Percentiles rank a stretch among this genome's conserved stretches.
These are phyloP conservation scores for Steatocranus sp. DNA, from an alignment of 2,797 vertebrate genomes.

Conservation along the genomic window DNA sequence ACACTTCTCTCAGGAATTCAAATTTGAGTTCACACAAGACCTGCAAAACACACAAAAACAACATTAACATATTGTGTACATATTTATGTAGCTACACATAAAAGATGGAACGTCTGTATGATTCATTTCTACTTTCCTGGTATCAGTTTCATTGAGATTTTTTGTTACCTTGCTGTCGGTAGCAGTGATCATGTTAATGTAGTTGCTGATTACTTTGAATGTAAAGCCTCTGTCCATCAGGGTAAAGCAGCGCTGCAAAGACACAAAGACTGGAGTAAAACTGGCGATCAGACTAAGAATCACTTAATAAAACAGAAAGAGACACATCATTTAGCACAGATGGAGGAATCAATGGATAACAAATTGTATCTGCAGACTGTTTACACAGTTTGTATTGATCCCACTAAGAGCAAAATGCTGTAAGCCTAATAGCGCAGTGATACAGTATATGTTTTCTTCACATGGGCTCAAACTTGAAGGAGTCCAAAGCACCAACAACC, in stretches of 20 bases:
- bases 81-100: neutral
- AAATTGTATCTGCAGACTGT: neutral
- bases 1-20: conserved; percentile 95
- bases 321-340: neutral
- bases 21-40: conserved; percentile 91
- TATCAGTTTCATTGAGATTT: neutral
- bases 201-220: conserved; percentile 92
- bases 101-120: neutral
- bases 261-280: neutral
- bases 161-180: conserved; percentile 88
- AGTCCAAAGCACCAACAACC: neutral
- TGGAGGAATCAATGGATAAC: conserved; percentile 7
- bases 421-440: neutral
- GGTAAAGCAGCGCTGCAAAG: conserved; percentile 89
- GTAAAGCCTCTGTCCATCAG: conserved; percentile 96
- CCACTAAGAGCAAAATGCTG: neutral
- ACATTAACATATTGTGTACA: neutral
- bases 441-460: neutral
- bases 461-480: neutral
- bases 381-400: neutral
- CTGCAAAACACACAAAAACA: conserved; percentile 54
- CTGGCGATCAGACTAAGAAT: neutral
- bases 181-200: conserved; percentile 90
- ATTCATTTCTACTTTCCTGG: neutral
- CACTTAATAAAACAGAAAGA: neutral